Base-by-base conservation (phyloP, 1,140 invertebrate genomes). In the Leptopilina boulardi region DNA sequence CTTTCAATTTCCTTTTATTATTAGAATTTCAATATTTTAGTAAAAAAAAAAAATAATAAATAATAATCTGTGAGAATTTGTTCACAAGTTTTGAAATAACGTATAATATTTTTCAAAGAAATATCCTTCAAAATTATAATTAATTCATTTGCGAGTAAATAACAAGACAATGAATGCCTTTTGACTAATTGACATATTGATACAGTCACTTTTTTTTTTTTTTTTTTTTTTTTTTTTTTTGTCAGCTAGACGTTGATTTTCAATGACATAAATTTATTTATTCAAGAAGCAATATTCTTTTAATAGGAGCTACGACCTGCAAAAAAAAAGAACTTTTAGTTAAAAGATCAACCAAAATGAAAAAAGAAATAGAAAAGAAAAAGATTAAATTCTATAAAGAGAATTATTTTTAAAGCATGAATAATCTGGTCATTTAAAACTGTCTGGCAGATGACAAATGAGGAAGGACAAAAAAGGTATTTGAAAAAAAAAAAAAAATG, bases 271-370 rank as follows among this genome's bases (percentile, higher is more conserved):
- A n/a, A 30, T 66, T 30, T 66, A 10, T n/a, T 66, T 66, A 59
- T 66, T 66, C 23, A 66, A 34, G 5, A n/a, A 13, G 59, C 59
- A 8, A n/a, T n/a, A n/a, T 8, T 1, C 56, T 9, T 66, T 5
- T 66, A n/a, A 26, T 66, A 66, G 30, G 59, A 30, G 26, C 26
- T 15, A 66, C 59, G 59, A 66, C 59, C 59, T 66, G 59, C 47
- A 66, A 66, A 34, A 66, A 56, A 56, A 13, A 66, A 66, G 34
- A 38, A 38, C 34, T 3, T 30, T 34, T n/a, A 34, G 15, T 30
- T 30, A 30, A 66, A n/a, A 26, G 21, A 34, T 30, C 26, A 66
- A 51, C 47, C 47, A 18, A 51, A 51, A 51, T 1, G n/a, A 5
- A 51, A 51, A 51, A 51, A 51, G 13, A 47, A 1, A 10, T 23